Evolutionary conservation across 2,113 vertebrate species (phyloP).

Genomic region (Lepisosteus oculatus): DNA sequence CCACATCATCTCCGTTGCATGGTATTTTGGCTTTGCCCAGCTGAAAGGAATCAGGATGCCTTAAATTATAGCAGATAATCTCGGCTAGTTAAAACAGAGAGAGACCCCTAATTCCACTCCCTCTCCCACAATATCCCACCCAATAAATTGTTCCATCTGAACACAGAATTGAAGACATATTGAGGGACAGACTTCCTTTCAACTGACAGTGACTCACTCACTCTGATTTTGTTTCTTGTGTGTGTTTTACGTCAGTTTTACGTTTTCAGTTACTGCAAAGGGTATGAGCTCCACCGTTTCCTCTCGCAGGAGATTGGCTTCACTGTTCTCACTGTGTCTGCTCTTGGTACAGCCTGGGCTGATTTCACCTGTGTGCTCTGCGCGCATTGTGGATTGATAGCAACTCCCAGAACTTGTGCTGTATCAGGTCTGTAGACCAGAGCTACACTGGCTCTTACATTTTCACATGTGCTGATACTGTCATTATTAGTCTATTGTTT

Average conservation of each 20-base stretch:
- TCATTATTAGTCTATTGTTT: too few relatives aligned
- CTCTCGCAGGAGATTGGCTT: slow-evolving; percentile 26
- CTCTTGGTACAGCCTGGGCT: not conserved
- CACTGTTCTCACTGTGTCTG: not conserved
- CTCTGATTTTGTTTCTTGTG: slow-evolving; percentile 30
- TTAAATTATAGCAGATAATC: too few relatives aligned
- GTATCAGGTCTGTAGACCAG: too few relatives aligned
- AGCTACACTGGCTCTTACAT: too few relatives aligned
- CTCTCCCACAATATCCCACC: slow-evolving; percentile 50
- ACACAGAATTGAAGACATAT: slow-evolving; percentile 59
- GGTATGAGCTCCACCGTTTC: not conserved
- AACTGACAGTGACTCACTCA: slow-evolving; percentile 52
- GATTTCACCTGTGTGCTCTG: not conserved
- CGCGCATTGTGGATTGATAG: too few relatives aligned
- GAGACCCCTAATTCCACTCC: slow-evolving; percentile 39
- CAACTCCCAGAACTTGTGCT: too few relatives aligned
- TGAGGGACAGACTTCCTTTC: slow-evolving; percentile 59
- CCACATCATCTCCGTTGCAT: too few relatives aligned
- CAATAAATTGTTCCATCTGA: slow-evolving; percentile 64
- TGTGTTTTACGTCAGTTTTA: slow-evolving; percentile 55
- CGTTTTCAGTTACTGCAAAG: slow-evolving; percentile 12
- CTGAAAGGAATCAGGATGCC: too few relatives aligned
- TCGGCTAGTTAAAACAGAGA: slow-evolving; percentile 42
- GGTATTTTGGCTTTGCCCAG: too few relatives aligned
- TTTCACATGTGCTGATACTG: too few relatives aligned